Conservation (phyloP, 2,888 invertebrate genomes). For the Crematogaster levior region DNA sequence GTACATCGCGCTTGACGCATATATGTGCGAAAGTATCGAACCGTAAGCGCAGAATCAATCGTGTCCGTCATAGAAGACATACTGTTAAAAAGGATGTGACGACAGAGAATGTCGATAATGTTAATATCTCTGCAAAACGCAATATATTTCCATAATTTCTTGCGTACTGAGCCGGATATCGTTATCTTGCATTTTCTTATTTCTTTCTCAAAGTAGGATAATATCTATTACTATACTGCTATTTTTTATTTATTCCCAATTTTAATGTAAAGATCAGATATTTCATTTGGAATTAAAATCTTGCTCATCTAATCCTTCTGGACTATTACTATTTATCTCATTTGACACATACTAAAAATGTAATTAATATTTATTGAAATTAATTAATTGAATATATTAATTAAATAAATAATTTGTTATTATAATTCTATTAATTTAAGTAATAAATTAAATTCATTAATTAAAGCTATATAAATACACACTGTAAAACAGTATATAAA, state of each 20-base stretch:
- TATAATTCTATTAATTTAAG: neutral
- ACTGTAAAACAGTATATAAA: neutral
- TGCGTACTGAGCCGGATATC: neutral
- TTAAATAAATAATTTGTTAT: neutral
- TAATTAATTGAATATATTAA: neutral
- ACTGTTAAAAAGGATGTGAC: constrained; percentile 17
- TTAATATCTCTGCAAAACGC: constrained; percentile 14
- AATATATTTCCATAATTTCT: neutral
- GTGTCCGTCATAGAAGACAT: constrained; percentile 40
- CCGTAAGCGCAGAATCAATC: constrained; percentile 32
- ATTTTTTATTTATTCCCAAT: neutral
- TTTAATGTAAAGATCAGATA: neutral
- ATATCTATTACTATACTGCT: neutral
- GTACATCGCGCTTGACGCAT: constrained; percentile 20
- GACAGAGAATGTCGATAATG: constrained; percentile 30
- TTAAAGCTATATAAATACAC: neutral
- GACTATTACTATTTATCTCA: neutral
- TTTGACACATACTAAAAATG: neutral
- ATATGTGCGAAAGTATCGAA: constrained; percentile 37
- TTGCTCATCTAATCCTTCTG: neutral
- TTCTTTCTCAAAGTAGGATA: neutral
- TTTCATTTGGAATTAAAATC: neutral
- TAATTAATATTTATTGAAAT: constrained; percentile 9
- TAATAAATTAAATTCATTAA: neutral
- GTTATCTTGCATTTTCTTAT: neutral